Base-by-base conservation (phyloP, 2,113 vertebrate species). In the Hydrochoerus hydrochaeris region DNA sequence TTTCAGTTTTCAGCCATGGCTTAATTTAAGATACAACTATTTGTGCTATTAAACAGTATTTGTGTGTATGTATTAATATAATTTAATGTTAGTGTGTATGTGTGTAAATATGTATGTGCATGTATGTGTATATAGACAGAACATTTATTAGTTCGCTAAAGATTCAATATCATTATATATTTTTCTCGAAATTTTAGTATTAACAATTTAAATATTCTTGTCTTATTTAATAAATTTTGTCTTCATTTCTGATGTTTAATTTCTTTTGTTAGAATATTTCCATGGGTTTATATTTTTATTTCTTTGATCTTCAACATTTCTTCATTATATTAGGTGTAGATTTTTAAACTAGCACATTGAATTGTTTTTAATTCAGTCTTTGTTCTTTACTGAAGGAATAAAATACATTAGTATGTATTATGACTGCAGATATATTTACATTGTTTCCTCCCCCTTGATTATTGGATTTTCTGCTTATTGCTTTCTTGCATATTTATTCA, bases 301-400 rank as follows among this genome's bases (percentile, higher is more conserved):
- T 30, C 22, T 60, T 80, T 85, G 46, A 58, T 75, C 73, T 63
- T 65, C 35, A 89, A 10, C 30, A 38, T 77, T 46, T 77, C 52
- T 73, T 73, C 44, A 91, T 67, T 30, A 78, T 69, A 69, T 38
- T 71, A 28, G 62, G 65, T 57, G 9, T 87, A 35, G 49, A 26
- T 92, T 95, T 89, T 92, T 35, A 95, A 96, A 85, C 44, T 73
- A 63, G 4, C 32, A 11, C 54, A 13, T 44, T 95, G 5, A 2
- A 38, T 62, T 60, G 35, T 49, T 75, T 85, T 62, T 32, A 44
- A 17, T 10, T 2, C 19, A 13, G 14, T 80, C 63, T 85, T 73
- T 95, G 7, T 75, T 41, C 73, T 95, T 73, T 80, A 83, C n/a
- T 86, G 54, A 17, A 82, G 8, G 16, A 73, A 86, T 96, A 67